Conservation (phyloP, 2,113 vertebrate species). For the Sardina pilchardus region DNA sequence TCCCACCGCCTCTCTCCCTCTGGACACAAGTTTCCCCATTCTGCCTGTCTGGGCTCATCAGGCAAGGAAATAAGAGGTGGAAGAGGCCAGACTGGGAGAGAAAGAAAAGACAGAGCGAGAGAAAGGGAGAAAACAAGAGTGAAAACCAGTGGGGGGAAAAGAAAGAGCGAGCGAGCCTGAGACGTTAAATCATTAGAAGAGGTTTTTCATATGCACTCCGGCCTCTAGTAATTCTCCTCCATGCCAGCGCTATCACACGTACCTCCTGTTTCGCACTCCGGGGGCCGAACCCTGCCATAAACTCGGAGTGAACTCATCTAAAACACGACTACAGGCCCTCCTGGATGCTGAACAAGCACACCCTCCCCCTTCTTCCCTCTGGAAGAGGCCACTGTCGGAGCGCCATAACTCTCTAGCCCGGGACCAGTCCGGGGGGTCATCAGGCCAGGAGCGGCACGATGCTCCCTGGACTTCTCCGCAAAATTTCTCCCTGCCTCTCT, state of each 20-base stretch:
- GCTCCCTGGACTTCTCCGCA: background rate
- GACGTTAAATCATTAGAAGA: constrained; percentile 17
- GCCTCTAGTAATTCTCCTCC: background rate
- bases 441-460: background rate
- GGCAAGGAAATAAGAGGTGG: background rate
- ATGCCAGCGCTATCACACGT: background rate
- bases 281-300: background rate
- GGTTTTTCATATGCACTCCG: background rate
- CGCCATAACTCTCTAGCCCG: background rate
- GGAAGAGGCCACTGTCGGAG: background rate
- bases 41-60: background rate
- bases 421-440: background rate
- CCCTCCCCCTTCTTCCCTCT: background rate
- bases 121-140: background rate
- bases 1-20: background rate
- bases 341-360: background rate
- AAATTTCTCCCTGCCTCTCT: background rate
- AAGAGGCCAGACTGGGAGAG: background rate
- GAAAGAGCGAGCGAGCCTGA: background rate
- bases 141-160: background rate
- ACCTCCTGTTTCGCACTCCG: background rate
- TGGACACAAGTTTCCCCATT: background rate
- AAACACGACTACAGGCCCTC: background rate
- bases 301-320: background rate
- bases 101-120: background rate